These are phyloP conservation scores for Furnarius figulus DNA, from an alignment of 2,113 vertebrate species.

Conservation along the genomic window DNA sequence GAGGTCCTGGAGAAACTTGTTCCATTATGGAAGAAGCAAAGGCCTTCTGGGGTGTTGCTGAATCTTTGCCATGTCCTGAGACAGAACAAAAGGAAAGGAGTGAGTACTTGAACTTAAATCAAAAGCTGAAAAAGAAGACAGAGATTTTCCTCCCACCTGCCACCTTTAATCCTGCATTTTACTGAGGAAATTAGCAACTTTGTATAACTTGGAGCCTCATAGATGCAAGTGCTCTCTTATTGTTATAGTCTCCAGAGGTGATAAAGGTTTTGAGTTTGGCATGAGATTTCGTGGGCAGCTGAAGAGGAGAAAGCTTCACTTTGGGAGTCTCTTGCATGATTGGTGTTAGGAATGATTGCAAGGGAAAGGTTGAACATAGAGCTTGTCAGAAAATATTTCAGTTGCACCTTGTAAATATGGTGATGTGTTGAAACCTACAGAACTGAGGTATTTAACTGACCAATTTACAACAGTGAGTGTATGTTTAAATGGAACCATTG, in stretches of 20 bases:
- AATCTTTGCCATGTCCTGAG: background rate
- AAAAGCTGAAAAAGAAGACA: background rate
- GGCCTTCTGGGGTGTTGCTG: background rate
- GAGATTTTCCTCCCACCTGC: too few relatives aligned
- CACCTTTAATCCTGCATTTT: background rate
- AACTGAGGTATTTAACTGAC: background rate
- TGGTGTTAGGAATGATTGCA: background rate
- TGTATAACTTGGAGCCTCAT: background rate
- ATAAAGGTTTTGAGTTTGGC: background rate
- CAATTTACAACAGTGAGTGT: background rate
- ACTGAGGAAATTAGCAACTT: background rate
- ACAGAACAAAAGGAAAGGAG: background rate
- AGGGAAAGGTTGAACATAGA: background rate
- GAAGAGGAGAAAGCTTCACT: background rate
- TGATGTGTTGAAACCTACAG: background rate
- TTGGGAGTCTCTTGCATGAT: accelerated
- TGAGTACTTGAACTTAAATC: background rate
- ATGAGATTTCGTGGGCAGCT: background rate
- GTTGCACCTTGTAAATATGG: background rate
- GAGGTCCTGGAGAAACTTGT: background rate
- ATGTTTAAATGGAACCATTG: background rate
- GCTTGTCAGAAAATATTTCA: background rate
- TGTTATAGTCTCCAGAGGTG: background rate
- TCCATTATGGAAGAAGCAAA: background rate
- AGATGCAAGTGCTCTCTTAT: accelerated